These are phyloP conservation scores for Dyspetes luteomarginatus DNA, from an alignment of 2,888 invertebrate genomes.

Conservation along the genomic window DNA sequence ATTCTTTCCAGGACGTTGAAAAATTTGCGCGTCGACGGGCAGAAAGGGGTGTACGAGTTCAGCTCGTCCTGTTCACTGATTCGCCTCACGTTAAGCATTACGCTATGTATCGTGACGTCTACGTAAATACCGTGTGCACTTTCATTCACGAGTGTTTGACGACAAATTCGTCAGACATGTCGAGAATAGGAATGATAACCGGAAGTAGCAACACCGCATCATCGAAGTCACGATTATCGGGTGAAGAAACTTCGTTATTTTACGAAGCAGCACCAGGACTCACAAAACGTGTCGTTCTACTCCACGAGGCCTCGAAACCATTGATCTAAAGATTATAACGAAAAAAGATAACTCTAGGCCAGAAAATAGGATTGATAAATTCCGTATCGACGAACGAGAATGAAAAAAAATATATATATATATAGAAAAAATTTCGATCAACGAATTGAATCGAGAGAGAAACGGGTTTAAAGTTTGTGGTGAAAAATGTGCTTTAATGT, in stretches of 20 bases:
- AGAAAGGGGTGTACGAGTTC: constrained; percentile 86
- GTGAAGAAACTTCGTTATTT: constrained; percentile 63
- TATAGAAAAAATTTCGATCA: not conserved
- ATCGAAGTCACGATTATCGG: constrained; percentile 43
- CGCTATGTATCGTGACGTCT: constrained; percentile 86
- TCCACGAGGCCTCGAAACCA: constrained; percentile 70
- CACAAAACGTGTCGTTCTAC: constrained; percentile 76
- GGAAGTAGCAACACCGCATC: too few species aligned
- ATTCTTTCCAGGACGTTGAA: constrained; percentile 86
- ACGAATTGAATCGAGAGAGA: constrained; percentile 1
- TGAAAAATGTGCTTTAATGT: not conserved
- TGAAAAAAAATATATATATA: not conserved
- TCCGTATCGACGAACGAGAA: constrained; percentile 62
- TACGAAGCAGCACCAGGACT: constrained; percentile 68
- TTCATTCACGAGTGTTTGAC: constrained; percentile 86
- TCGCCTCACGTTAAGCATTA: constrained; percentile 91
- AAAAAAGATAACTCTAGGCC: constrained; percentile 40
- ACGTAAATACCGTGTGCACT: constrained; percentile 86
- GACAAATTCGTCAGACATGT: constrained; percentile 39
- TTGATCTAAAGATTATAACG: constrained; percentile 41
- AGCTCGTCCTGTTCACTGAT: constrained; percentile 87
- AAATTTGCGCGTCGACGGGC: constrained; percentile 86
- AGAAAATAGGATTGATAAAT: constrained; percentile 51
- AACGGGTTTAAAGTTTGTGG: not conserved
- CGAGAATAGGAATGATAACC: constrained; percentile 22